These are phyloP conservation scores for Ia io DNA, from an alignment of 2,113 vertebrate genomes.

Conservation along the genomic window DNA sequence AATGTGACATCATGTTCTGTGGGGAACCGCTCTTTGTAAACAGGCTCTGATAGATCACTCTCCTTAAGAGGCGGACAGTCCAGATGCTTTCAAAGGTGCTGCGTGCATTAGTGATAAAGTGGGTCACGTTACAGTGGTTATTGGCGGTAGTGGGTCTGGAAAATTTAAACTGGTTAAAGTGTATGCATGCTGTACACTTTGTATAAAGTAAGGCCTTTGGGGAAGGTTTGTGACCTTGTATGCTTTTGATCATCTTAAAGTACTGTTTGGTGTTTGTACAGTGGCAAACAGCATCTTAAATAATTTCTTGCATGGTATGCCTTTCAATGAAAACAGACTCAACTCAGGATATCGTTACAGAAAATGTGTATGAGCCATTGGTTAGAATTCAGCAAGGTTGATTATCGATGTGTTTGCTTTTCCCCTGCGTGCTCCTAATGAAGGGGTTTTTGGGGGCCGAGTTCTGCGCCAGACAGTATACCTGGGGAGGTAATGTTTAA, in stretches of 20 bases:
- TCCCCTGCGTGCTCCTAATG: background rate
- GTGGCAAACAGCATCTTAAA: slow-evolving; percentile 52
- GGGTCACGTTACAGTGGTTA: background rate
- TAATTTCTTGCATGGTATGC: slow-evolving; percentile 43
- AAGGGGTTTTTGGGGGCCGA: slow-evolving; percentile 13
- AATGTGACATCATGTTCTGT: background rate
- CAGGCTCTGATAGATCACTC: background rate
- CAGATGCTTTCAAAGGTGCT: background rate
- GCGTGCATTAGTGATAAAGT: background rate
- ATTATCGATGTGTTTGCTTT: background rate
- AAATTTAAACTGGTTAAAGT: background rate
- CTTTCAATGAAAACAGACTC: slow-evolving; percentile 55
- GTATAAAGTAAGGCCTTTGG: fast-evolving
- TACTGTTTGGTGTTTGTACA: slow-evolving; percentile 20
- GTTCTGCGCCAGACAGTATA: background rate
- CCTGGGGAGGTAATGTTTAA: slow-evolving; percentile 64
- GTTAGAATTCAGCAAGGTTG: slow-evolving; percentile 5
- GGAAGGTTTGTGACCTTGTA: background rate
- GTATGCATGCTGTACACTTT: too few relatives aligned
- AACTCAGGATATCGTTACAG: background rate
- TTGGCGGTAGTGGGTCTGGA: background rate
- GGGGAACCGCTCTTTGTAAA: slow-evolving; percentile 28
- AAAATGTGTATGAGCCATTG: background rate
- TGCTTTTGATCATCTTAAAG: slow-evolving; percentile 37
- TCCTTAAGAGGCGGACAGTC: background rate